Percentiles rank a stretch among this genome's conserved stretches.
Conservation (phyloP, 2,797 vertebrate genomes). For the Sebastes dallii region DNA sequence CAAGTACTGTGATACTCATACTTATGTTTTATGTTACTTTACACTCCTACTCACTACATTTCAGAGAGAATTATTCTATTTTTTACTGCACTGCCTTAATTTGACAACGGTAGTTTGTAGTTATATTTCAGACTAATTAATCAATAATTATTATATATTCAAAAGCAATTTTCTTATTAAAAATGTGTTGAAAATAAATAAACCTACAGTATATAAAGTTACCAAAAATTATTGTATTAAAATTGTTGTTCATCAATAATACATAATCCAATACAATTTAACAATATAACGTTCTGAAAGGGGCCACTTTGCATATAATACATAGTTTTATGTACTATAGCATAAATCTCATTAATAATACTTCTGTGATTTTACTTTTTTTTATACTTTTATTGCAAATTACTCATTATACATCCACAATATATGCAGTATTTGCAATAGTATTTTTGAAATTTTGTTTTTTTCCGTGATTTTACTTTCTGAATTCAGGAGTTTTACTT, state of each 20-base stretch:
- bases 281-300: not conserved
- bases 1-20: not conserved
- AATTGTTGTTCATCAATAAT: too few relatives aligned
- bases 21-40: not conserved
- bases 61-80: not conserved
- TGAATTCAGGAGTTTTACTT: not conserved
- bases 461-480: too few relatives aligned
- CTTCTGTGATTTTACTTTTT: not conserved
- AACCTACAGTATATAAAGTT: not conserved
- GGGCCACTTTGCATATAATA: not conserved
- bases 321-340: not conserved
- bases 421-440: too few relatives aligned
- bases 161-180: not conserved
- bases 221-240: too few relatives aligned
- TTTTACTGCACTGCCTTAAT: not conserved
- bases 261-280: not conserved
- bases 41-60: not conserved
- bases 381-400: too few relatives aligned
- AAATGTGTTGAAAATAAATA: not conserved
- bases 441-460: too few relatives aligned
- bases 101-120: not conserved
- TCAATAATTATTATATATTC: not conserved
- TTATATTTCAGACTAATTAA: not conserved
- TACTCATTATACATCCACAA: too few relatives aligned
- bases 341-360: not conserved